Evolutionary conservation across 1,140 invertebrate species (phyloP), one percentile per base, ranked within the genome.

Genomic region (Phymastichus coffea): DNA sequence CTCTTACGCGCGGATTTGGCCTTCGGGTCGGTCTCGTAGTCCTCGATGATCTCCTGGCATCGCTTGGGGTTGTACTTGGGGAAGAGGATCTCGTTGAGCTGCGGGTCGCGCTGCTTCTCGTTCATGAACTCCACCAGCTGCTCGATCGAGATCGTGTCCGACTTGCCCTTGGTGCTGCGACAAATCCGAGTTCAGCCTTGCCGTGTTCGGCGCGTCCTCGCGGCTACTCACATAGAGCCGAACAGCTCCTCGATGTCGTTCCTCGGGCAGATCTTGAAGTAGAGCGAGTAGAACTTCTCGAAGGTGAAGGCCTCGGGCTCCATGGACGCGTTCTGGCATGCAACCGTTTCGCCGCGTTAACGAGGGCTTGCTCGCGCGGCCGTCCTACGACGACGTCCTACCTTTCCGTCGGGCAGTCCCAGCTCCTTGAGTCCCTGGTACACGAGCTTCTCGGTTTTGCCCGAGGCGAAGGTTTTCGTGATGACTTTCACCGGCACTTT

Each of bases 231-330:
- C 97, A 99, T 90, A 54, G 92, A 90, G 76, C 95, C 89, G 73
- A 98, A 99, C 1, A 99, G 82, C 79, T 99, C 96, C 76, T 99
- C 97, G 64, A 99, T 99, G 75, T 99, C 98, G 70, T 97, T 98
- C 64, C 98, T 84, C 1, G 98, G 98, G 77, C 97, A 99, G 66
- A 99, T 96, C 82, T 97, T 98, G 74, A 98, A 95, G 77, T 99
- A 99, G 0, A 99, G 79, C 19, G 90, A 87, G 77, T 97, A 96
- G 78, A 99, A 99, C 75, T 98, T 99, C 55, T 99, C 97, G 76
- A 99, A 99, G 0, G 95, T 98, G 71, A 99, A 99, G 26, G 92
- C 90, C 35, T 87, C 87, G 23, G 88, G 90, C 67, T 98, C 96
- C 69, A 99, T 97, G 48, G 91, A 91, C 73, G 98, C 97, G 71